Conservation (phyloP, 2,888 invertebrate genomes). For the Meteorus cinctellus region DNA sequence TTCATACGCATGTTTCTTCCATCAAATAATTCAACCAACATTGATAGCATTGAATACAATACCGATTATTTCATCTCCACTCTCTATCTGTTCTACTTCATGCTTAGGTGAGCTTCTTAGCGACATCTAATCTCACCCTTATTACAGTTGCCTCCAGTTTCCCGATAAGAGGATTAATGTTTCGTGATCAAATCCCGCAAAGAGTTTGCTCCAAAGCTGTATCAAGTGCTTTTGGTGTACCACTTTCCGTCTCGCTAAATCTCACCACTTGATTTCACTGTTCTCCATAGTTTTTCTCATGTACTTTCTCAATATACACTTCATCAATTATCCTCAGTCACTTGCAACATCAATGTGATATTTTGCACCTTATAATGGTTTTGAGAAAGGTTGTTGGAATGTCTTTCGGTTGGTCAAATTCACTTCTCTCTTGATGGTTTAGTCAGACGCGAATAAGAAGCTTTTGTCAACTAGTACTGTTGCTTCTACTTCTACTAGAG, state of each 20-base stretch:
- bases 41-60: neutral
- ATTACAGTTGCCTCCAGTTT: slow-evolving; percentile 57
- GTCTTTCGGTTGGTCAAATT: slow-evolving; percentile 43
- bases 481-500: neutral
- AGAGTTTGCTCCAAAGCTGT: slow-evolving; percentile 37
- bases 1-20: neutral
- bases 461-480: slow-evolving; percentile 25
- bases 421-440: slow-evolving; percentile 33
- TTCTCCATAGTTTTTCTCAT: neutral
- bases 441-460: slow-evolving; percentile 46
- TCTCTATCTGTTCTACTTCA: slow-evolving; percentile 38
- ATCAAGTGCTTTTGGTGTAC: slow-evolving; percentile 40
- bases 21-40: neutral
- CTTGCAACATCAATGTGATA: neutral
- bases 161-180: slow-evolving; percentile 61
- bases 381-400: neutral
- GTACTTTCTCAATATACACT: slow-evolving; percentile 21
- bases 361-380: neutral
- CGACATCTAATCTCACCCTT: slow-evolving; percentile 60
- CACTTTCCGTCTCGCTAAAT: slow-evolving; percentile 24
- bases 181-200: slow-evolving; percentile 48
- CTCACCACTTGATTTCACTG: slow-evolving; percentile 13
- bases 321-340: slow-evolving; percentile 32
- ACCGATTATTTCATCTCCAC: neutral
- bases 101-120: slow-evolving; percentile 61